These are phyloP conservation scores for Tarsius wallacei DNA, from an alignment of 2,797 vertebrate species.

Conservation along the genomic window DNA sequence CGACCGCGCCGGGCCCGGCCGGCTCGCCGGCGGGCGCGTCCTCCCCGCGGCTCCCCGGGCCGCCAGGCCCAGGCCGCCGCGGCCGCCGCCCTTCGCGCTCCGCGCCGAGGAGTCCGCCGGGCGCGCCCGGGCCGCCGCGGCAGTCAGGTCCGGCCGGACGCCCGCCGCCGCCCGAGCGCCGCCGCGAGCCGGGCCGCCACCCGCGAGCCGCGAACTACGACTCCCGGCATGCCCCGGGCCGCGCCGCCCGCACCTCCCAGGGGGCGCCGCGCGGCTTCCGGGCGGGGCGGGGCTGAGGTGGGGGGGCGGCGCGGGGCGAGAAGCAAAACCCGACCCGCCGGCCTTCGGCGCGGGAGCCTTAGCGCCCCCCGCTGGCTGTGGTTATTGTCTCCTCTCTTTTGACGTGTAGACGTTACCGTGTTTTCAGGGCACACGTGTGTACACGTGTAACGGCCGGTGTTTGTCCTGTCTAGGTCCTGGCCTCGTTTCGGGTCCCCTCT, in stretches of 20 bases:
- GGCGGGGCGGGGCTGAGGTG: fast-evolving
- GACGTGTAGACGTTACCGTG: not conserved
- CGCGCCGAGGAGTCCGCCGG: too few relatives aligned
- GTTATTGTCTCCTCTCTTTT: not conserved
- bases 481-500: not conserved
- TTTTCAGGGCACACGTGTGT: not conserved
- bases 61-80: not conserved
- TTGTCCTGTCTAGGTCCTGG: not conserved
- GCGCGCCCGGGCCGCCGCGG: too few relatives aligned
- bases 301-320: too few relatives aligned
- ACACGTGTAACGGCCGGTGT: not conserved
- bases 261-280: not conserved
- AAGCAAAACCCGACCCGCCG: not conserved
- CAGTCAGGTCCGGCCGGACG: too few relatives aligned
- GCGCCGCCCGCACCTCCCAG: conserved; percentile 57
- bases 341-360: not conserved
- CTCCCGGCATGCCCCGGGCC: conserved; percentile 63
- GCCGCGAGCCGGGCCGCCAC: too few relatives aligned
- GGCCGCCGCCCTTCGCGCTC: too few relatives aligned
- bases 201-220: not conserved
- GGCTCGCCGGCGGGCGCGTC: not conserved
- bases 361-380: not conserved
- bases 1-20: not conserved
- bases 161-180: too few relatives aligned
- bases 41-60: not conserved